These are phyloP conservation scores for Alaudala cheleensis DNA, from an alignment of 2,113 vertebrate species.

Conservation along the genomic window DNA sequence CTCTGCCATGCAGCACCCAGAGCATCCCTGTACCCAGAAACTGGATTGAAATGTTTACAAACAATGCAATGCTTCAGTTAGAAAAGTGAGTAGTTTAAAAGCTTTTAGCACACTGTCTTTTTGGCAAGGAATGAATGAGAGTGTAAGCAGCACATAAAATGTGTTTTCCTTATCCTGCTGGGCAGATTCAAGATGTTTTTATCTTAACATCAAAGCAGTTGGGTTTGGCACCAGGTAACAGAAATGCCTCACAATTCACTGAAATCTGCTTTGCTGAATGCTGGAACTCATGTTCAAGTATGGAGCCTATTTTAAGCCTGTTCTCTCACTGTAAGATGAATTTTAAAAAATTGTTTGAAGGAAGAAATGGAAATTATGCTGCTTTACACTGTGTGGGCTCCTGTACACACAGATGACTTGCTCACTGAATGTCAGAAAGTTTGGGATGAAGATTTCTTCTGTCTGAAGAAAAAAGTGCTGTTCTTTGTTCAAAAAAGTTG, in stretches of 20 bases:
- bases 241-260: background rate
- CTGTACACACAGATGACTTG: background rate
- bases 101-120: background rate
- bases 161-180: background rate
- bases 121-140: background rate
- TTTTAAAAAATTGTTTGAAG: background rate
- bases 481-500: constrained; percentile 14
- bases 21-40: too few relatives aligned
- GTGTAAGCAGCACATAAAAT: background rate
- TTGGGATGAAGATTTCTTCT: background rate
- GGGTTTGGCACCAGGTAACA: background rate
- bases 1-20: background rate
- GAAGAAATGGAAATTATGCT: background rate
- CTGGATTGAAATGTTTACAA: too few relatives aligned
- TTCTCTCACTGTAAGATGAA: background rate
- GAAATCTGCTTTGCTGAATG: background rate
- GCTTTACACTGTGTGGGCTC: background rate
- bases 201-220: background rate
- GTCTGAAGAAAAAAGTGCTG: background rate
- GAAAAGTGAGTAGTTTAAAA: background rate
- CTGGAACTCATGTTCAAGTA: background rate
- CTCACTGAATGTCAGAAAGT: background rate
- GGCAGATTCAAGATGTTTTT: background rate
- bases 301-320: background rate
- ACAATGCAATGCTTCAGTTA: too few relatives aligned